Percentiles rank a stretch among this genome's conserved stretches.
These are phyloP conservation scores for Istiophorus platypterus DNA, from an alignment of 2,113 vertebrate species.

Conservation along the genomic window DNA sequence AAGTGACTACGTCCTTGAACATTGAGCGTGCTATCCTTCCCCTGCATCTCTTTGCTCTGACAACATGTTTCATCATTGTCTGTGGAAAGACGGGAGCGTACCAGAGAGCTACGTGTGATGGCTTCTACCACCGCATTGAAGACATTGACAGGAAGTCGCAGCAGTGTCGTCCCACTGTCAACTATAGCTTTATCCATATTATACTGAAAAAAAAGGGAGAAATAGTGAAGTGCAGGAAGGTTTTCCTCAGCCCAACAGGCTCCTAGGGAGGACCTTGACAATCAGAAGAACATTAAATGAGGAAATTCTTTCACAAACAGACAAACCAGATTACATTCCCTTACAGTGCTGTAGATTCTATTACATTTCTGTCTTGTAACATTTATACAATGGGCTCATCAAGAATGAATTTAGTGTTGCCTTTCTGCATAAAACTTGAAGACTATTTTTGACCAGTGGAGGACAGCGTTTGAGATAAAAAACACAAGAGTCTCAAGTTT, in stretches of 20 bases:
- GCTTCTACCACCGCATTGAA: constrained; percentile 92
- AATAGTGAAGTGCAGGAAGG: constrained; percentile 24
- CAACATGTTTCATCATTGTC: constrained; percentile 66
- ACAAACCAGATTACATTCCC: constrained; percentile 28
- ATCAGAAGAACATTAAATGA: constrained; percentile 40
- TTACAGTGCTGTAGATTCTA: neutral
- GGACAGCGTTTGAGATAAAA: neutral
- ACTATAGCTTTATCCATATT: constrained; percentile 98
- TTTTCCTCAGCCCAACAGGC: constrained; percentile 26
- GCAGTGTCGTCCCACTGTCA: constrained; percentile 96
- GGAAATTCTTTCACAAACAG: constrained; percentile 36
- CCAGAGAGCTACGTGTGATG: constrained; percentile 90
- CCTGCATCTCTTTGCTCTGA: constrained; percentile 59
- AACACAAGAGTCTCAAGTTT: constrained; percentile 31
- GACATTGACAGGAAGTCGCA: constrained; percentile 94
- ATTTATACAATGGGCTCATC: constrained; percentile 14
- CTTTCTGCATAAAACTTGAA: constrained; percentile 1
- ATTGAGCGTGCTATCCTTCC: constrained; percentile 38
- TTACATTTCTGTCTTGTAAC: constrained; percentile 22
- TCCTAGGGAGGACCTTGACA: constrained; percentile 45
- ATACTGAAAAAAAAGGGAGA: constrained; percentile 83
- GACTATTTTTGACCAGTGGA: neutral
- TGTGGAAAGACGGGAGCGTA: constrained; percentile 76
- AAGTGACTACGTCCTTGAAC: constrained; percentile 60
- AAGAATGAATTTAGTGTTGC: neutral